phyloP scores from a whole-genome alignment of 2,888 invertebrate species.

The Pseudococcus viburni region DNA sequence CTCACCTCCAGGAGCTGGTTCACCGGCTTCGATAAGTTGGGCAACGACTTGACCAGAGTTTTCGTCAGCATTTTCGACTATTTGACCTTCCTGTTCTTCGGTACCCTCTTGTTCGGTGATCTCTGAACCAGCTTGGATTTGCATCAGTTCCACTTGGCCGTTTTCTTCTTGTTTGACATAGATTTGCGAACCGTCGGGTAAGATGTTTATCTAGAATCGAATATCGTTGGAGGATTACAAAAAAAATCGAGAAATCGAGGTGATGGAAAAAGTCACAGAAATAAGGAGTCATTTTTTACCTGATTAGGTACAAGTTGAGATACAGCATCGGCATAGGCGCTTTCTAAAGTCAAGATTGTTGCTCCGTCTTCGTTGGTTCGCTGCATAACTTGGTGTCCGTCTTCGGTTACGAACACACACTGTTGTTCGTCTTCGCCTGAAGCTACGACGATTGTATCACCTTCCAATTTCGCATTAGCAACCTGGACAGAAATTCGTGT shows the following conservation, averaged over 20 bases:
- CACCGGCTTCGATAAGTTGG: conserved; percentile 87
- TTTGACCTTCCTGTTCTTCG: conserved; percentile 66
- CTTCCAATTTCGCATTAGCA: conserved; percentile 85
- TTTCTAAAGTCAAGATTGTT: conserved; percentile 69
- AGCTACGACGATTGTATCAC: conserved; percentile 82
- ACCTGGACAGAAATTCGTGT: conserved; percentile 72
- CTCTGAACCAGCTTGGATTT: conserved; percentile 56
- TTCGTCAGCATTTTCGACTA: conserved; percentile 69
- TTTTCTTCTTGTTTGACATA: conserved; percentile 66
- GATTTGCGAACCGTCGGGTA: conserved; percentile 65
- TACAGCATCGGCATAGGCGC: conserved; percentile 73
- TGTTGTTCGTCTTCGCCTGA: conserved; percentile 84
- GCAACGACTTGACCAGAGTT: conserved; percentile 83
- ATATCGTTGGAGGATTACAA: neutral
- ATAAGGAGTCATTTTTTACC: conserved; percentile 67
- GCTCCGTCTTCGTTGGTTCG: conserved; percentile 68
- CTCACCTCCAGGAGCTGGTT: conserved; percentile 83
- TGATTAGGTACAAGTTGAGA: conserved; percentile 76
- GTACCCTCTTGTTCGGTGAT: conserved; percentile 60
- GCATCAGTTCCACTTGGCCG: conserved; percentile 63
- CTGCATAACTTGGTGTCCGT: conserved; percentile 70
- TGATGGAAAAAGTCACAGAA: neutral
- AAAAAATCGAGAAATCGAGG: neutral
- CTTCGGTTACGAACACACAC: conserved; percentile 79
- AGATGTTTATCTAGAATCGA: conserved; percentile 46